phyloP scores from a whole-genome alignment of 2,888 invertebrate genomes.

The Hybos culiciformis region DNA sequence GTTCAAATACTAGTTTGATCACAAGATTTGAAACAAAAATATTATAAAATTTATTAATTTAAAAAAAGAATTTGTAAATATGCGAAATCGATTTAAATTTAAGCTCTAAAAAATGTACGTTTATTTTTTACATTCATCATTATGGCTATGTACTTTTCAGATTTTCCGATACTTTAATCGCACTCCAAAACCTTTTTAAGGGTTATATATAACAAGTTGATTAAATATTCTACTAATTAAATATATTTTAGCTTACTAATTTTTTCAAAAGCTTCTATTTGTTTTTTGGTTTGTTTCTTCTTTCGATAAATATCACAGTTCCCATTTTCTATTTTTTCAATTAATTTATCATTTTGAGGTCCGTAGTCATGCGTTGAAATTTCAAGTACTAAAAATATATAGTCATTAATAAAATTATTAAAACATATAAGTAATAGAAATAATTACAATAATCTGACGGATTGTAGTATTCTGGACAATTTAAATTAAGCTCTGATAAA shows the following conservation, averaged over 20 bases:
- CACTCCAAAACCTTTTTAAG: too few relatives aligned
- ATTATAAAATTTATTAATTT: too few relatives aligned
- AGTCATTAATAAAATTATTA: background rate
- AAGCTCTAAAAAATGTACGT: background rate
- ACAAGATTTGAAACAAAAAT: too few relatives aligned
- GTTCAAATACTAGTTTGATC: too few relatives aligned
- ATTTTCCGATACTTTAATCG: too few relatives aligned
- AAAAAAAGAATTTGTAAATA: background rate
- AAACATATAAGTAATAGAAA: background rate
- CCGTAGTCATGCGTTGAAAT: conserved; percentile 70
- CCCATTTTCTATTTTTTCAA: conserved; percentile 50
- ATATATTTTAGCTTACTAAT: conserved; percentile 29
- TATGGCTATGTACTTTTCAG: too few relatives aligned
- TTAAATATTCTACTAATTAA: background rate
- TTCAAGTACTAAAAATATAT: conserved; percentile 52
- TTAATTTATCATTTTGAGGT: conserved; percentile 39
- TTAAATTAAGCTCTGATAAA: conserved; percentile 51
- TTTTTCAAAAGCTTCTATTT: conserved; percentile 29
- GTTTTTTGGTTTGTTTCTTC: conserved; percentile 28
- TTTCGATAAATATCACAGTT: conserved; percentile 42
- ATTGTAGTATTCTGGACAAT: conserved; percentile 80
- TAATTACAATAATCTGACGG: conserved; percentile 78
- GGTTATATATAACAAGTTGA: background rate
- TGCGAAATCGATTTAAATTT: conserved; percentile 14
- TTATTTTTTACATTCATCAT: too few relatives aligned